Evolutionary conservation across 1,140 invertebrate species (phyloP), one percentile per base, ranked within the genome.

Genomic region (Drosophila orosa): DNA sequence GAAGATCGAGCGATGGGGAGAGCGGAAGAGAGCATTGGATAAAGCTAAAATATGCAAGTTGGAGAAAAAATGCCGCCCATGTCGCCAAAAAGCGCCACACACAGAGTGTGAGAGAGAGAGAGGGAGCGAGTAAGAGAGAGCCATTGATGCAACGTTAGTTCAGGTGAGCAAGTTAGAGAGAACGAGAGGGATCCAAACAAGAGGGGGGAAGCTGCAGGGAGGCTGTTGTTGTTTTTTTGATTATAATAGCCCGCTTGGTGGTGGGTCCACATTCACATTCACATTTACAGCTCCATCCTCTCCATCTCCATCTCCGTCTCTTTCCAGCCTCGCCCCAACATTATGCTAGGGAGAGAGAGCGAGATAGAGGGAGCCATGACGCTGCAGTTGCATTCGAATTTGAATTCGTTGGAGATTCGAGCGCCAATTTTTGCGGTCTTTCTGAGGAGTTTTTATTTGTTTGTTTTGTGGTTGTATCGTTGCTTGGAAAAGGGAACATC

Each of bases 41-140:
- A 78, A 78, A 78, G 74, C 65, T 83, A 72, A 83, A 83, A 84
- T 85, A 85, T 85, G 80, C 78, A 74, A 66, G 78, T 66, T 62
- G 71, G 76, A 74, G 76, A 58, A 82, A 83, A 72, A 72, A 72
- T 83, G 72, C 83, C 83, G 83, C 83, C 84, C 83, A 87, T 89
- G 83, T 87, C 80, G 83, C 83, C 76, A 87, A 87, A 86, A 89
- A 67, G 68, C 72, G 66, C 84, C 83, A 87, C 83, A 86, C 82
- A 63, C 83, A 86, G 80, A 67, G 27, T 29, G 47, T n/a, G 40
- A 29, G 60, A 45, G 65, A 22, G 42, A 54, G 17, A 47, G 37
- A 62, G 56, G 66, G 39, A 39, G 40, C 13, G 17, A 33, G 44
- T 22, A 19, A 37, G 17, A 69, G 48, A 54, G 29, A 80, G 61